Evolutionary conservation across 2,113 vertebrate genomes (phyloP).

Genomic region (Opisthocomus hoazin): DNA sequence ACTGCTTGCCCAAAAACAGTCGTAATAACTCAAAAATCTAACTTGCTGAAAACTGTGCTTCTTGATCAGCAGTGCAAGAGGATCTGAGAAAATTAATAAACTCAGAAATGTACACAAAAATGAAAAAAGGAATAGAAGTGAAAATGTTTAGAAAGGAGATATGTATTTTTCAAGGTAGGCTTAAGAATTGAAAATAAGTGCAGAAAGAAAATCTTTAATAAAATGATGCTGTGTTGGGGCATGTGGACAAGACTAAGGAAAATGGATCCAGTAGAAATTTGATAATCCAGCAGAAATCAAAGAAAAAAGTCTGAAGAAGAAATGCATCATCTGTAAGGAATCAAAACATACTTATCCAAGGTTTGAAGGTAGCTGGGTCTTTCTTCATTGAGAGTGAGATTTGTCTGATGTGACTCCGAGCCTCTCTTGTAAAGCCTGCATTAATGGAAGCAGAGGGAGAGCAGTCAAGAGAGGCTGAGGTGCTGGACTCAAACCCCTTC

Average conservation of each 20-base stretch:
- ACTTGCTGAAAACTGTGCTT: neutral
- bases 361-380: neutral
- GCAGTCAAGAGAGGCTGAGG: neutral
- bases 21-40: neutral
- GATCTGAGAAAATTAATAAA: neutral
- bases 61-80: neutral
- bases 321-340: neutral
- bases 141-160: neutral
- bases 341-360: accelerated
- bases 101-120: neutral
- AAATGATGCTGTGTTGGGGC: accelerated
- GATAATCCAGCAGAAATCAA: neutral
- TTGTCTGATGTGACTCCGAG: neutral
- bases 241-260: neutral
- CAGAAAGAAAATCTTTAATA: neutral
- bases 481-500: accelerated
- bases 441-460: neutral
- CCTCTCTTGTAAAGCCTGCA: neutral
- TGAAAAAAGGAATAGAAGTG: neutral
- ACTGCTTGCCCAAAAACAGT: neutral
- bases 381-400: neutral
- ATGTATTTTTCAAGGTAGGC: neutral
- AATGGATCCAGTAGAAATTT: neutral
- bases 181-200: neutral
- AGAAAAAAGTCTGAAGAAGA: neutral